Conservation (phyloP, 2,113 vertebrate species). For the Capra hircus region DNA sequence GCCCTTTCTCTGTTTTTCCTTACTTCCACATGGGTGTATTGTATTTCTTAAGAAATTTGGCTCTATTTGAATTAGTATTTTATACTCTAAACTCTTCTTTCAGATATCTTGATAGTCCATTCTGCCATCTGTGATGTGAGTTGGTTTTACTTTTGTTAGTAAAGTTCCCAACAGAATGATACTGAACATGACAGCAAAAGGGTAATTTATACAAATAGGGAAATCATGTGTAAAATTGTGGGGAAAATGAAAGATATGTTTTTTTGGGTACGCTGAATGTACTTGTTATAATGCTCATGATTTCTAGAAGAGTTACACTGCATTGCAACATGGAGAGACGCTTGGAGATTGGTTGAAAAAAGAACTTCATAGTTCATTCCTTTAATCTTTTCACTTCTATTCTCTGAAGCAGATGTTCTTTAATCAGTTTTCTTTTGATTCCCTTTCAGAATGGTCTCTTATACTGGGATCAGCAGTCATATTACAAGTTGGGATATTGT, state of each 20-base stretch:
- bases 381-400: not conserved
- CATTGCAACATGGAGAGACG: not conserved
- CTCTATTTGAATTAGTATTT: slow-evolving; percentile 20
- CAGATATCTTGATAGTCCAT: not conserved
- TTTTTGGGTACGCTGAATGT: not conserved
- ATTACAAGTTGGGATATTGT: not conserved
- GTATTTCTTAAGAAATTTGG: not conserved
- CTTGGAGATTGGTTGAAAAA: not conserved
- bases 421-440: slow-evolving; percentile 27
- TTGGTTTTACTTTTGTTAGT: slow-evolving; percentile 35
- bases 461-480: not conserved
- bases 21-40: not conserved
- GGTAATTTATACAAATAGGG: not conserved
- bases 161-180: not conserved
- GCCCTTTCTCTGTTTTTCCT: not conserved
- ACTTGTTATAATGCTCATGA: not conserved
- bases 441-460: not conserved
- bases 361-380: not conserved
- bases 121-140: not conserved
- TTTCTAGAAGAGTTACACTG: not conserved
- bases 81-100: not conserved
- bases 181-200: not conserved
- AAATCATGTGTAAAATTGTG: slow-evolving; percentile 28
- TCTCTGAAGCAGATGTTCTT: slow-evolving; percentile 1
- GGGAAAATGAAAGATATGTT: not conserved